phyloP scores from a whole-genome alignment of 2,113 vertebrate species.

The Trichechus manatus region DNA sequence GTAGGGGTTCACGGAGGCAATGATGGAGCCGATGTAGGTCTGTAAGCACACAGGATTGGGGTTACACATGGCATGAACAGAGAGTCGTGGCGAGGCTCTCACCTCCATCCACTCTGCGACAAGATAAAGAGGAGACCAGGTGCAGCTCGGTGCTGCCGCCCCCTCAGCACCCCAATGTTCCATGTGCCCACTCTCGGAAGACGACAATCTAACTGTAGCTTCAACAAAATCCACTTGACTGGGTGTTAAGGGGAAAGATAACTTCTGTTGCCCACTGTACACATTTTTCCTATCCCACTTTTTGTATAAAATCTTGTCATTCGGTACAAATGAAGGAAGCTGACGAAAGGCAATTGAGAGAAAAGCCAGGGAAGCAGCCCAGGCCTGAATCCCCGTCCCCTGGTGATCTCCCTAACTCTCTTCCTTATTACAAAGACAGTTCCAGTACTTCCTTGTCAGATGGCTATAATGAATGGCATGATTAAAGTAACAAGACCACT shows the following conservation, averaged over 20 bases:
- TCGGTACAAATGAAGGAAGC: background rate
- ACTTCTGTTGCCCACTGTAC: rapidly evolving
- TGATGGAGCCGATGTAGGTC: slow-evolving; percentile 98
- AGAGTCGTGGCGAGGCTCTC: background rate
- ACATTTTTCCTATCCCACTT: background rate
- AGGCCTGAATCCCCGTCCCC: background rate
- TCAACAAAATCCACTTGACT: background rate
- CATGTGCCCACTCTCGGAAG: rapidly evolving
- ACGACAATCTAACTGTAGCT: background rate
- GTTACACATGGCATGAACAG: rapidly evolving
- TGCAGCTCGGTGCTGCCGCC: background rate
- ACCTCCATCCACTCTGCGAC: background rate
- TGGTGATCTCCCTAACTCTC: background rate
- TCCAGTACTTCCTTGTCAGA: no score
- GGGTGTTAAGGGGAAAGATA: rapidly evolving
- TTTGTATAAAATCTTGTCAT: background rate
- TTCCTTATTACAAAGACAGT: background rate
- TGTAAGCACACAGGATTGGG: slow-evolving; percentile 79
- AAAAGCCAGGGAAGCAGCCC: background rate
- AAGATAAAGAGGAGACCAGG: no score
- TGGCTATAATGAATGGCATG: no score
- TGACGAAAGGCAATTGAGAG: background rate
- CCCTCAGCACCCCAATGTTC: background rate
- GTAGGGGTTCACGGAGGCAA: slow-evolving; percentile 98
- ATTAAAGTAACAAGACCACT: background rate